Percentiles rank a stretch among this genome's conserved stretches.
These are phyloP conservation scores for Mellivora capensis DNA, from an alignment of 2,113 vertebrate genomes.

Conservation along the genomic window DNA sequence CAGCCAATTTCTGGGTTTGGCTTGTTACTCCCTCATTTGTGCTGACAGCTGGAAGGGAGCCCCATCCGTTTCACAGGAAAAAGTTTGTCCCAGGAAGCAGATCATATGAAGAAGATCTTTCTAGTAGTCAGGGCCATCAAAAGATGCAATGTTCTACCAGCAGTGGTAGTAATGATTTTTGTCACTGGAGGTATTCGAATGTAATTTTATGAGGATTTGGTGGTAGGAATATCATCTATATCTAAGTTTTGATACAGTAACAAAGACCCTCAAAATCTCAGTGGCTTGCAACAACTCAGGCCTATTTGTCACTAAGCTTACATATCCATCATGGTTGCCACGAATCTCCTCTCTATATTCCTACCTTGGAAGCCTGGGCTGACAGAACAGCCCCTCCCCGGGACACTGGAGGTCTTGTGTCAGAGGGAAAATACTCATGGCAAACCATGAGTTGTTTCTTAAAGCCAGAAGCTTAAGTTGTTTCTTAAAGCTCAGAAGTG, in stretches of 20 bases:
- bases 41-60: neutral
- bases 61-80: neutral
- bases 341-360: neutral
- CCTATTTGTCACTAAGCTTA: neutral
- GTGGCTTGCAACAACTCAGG: neutral
- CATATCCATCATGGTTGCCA: neutral
- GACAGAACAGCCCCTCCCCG: neutral
- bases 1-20: neutral
- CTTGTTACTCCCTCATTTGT: neutral
- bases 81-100: neutral
- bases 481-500: neutral
- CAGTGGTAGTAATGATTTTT: neutral
- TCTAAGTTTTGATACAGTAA: neutral
- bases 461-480: neutral
- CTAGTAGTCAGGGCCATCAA: neutral
- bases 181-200: neutral
- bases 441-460: neutral
- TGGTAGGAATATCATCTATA: neutral
- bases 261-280: neutral
- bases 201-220: neutral
- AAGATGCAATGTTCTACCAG: neutral
- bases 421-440: neutral
- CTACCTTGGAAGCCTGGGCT: neutral
- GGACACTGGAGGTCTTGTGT: rapidly evolving
- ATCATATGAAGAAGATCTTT: neutral